A percentile compares a stretch with the other conserved stretches of the same genome.
These are phyloP conservation scores for Strigamia crassipes DNA, from an alignment of 2,888 invertebrate species.

Conservation along the genomic window DNA sequence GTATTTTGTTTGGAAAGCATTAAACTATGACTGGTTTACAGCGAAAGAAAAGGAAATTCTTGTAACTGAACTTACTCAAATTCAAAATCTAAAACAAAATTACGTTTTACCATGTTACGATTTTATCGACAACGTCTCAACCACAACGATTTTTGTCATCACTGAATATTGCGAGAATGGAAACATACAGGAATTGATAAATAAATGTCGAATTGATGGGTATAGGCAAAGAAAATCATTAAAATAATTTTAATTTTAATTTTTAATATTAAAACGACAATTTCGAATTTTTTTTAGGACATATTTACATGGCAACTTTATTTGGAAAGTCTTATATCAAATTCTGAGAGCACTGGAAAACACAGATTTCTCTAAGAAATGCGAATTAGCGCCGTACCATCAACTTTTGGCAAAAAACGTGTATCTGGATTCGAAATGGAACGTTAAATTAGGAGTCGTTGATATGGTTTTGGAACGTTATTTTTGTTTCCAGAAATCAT, in stretches of 20 bases:
- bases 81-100: neutral
- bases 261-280: too few species aligned
- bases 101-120: neutral
- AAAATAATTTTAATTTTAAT: too few species aligned
- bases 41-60: neutral
- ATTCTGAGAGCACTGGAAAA: neutral
- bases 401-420: neutral
- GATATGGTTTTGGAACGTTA: neutral
- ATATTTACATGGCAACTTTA: neutral
- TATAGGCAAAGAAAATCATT: too few species aligned
- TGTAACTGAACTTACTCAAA: neutral
- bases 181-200: neutral
- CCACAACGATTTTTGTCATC: neutral
- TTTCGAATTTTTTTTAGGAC: neutral
- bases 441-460: neutral
- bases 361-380: neutral
- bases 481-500: conserved; percentile 3
- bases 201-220: conserved; percentile 3
- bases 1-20: conserved; percentile 67
- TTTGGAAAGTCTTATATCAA: conserved; percentile 36
- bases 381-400: neutral
- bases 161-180: conserved; percentile 14
- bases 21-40: conserved; percentile 62
- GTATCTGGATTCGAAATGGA: neutral
- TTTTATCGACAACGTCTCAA: neutral